Base-by-base conservation (phyloP, 2,113 vertebrate genomes). In the Triplophysa siluroides region DNA sequence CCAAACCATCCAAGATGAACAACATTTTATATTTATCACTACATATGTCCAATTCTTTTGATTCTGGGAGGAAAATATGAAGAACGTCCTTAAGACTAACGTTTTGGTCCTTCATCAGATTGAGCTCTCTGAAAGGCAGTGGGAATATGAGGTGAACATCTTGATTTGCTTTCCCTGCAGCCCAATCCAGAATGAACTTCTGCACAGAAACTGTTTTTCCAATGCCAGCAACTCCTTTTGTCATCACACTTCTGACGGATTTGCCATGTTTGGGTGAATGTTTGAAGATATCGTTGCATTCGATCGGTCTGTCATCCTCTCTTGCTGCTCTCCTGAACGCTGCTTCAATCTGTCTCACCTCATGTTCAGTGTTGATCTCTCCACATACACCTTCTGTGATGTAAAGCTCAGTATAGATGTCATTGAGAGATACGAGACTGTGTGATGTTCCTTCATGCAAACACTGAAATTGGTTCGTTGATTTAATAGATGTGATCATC, bases 221-320 rank as follows among this genome's bases (percentile, higher is more conserved):
- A 58, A 80, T 74, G n/a, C 78, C 78, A 74, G 78, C 78, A 1
- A 50, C 26, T 61, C 68, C 70, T 18, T 72, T 19, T 21, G 68
- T 79, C 24, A 79, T 9, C 24, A 79, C 71, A 61, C 7, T 7
- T 74, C 38, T 24, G 8, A 74, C 61, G 14, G n/a, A 8, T 0
- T 5, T 38, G 1, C 41, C 4, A 45, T 73, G 61, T 73, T 54
- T 21, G 41, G 8, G 4, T 7, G 33, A 38, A 38, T 7, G 33
- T 61, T 24, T 74, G n/a, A 74, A 74, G 13, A 74, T 45, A 1
- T 74, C 38, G 4, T 74, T 61, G 33, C 38, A 16, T n/a, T 43
- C 41, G 13, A 74, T 24, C 43, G 33, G 8, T 0, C 11, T 74
- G 13, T 74, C 21, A 2, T 74, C 21, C 4, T 74, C 56, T 43